Conservation (phyloP, 2,888 invertebrate species). For the Cylloceria caligata region DNA sequence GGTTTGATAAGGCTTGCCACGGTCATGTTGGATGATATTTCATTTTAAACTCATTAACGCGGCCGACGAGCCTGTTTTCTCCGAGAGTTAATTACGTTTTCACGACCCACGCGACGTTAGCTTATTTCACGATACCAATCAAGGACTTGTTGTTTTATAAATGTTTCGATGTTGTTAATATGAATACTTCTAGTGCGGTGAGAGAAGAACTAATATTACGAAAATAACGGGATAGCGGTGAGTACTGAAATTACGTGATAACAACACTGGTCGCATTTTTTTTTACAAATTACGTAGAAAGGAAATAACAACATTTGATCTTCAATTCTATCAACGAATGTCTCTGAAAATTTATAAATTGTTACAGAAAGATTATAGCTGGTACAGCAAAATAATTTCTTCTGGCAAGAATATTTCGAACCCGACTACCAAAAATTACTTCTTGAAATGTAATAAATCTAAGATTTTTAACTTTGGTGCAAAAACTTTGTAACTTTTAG, state of each 20-base stretch:
- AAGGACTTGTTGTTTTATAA: constrained; percentile 38
- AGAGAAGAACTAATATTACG: constrained; percentile 8
- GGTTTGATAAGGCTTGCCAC: constrained; percentile 49
- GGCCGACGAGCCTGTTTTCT: constrained; percentile 32
- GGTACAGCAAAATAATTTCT: no score
- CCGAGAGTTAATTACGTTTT: constrained; percentile 45
- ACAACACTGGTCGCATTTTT: neutral
- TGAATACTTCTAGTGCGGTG: neutral
- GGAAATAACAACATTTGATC: neutral
- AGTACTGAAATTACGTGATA: neutral
- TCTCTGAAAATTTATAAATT: neutral
- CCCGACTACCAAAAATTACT: neutral
- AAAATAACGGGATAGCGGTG: neutral
- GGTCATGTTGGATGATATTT: constrained; percentile 49
- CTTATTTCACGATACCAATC: constrained; percentile 40
- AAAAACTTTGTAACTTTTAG: no score
- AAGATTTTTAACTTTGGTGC: no score
- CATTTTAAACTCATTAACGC: constrained; percentile 55
- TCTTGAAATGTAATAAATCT: neutral
- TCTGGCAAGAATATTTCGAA: neutral
- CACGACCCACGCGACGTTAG: constrained; percentile 28
- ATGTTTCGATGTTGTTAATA: constrained; percentile 17
- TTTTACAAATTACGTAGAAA: neutral
- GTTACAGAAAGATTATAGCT: no score
- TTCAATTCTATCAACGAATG: neutral